phyloP scores from a whole-genome alignment of 2,797 vertebrate species.

The Spinus olivaceus region DNA sequence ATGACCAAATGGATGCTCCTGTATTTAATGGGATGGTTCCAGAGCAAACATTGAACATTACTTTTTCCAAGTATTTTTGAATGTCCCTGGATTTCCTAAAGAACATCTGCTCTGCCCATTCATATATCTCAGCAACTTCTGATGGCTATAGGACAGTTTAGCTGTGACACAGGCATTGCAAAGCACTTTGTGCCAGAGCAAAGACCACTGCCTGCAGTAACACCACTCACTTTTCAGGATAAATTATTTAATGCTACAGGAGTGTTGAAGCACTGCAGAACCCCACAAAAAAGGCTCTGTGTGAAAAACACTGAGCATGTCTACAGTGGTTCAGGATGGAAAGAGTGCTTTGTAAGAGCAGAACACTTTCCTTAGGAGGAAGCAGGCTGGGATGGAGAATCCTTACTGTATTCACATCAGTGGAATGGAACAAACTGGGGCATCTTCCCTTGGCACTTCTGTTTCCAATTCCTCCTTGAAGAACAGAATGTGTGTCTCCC shows the following conservation, averaged over 20 bases:
- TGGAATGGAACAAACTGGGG: not conserved
- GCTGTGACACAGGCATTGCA: not conserved
- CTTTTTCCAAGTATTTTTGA: not conserved
- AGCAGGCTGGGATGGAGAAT: not conserved
- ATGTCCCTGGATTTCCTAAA: not conserved
- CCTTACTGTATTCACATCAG: not conserved
- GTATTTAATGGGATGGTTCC: not conserved
- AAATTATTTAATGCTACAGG: not conserved
- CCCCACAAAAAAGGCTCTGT: not conserved
- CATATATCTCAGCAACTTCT: not conserved
- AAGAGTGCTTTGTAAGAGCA: not conserved
- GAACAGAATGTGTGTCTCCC: not conserved
- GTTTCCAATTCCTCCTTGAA: slow-evolving; percentile 14
- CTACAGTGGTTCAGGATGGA: not conserved
- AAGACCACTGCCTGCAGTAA: not conserved
- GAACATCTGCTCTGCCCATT: not conserved
- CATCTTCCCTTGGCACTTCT: not conserved
- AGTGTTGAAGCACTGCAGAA: not conserved
- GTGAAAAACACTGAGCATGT: not conserved
- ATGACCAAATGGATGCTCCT: not conserved
- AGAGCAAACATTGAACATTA: not conserved
- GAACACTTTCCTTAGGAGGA: not conserved
- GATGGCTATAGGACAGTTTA: not conserved
- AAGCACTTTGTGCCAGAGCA: not conserved
- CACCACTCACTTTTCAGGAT: not conserved